These are phyloP conservation scores for Pseudorectes ferrugineus DNA, from an alignment of 2,113 vertebrate genomes.

Conservation along the genomic window DNA sequence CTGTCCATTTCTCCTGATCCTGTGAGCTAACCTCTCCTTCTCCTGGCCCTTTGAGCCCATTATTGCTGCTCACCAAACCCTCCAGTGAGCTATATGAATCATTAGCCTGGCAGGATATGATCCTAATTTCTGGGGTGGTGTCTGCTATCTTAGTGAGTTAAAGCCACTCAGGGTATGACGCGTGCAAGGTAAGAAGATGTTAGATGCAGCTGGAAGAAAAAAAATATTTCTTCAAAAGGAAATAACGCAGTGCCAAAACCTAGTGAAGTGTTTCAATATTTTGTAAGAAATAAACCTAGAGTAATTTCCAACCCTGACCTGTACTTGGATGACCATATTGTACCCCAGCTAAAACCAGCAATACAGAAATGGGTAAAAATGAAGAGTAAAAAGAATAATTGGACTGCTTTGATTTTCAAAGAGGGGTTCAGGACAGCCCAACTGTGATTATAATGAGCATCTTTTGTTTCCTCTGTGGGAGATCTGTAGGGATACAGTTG, in stretches of 20 bases:
- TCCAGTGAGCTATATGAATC: background rate
- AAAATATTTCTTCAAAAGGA: background rate
- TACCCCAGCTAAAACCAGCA: background rate
- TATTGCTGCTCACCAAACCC: background rate
- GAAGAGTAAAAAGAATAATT: background rate
- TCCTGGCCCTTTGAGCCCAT: background rate
- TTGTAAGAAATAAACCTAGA: background rate
- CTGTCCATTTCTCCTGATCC: background rate
- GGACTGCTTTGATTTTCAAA: slow-evolving; percentile 11
- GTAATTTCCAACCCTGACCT: background rate
- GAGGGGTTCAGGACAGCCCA: background rate
- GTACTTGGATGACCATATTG: background rate
- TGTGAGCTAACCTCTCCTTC: background rate
- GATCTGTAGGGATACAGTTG: background rate
- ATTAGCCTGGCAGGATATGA: background rate
- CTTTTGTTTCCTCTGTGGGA: slow-evolving; percentile 9
- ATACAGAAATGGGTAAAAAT: background rate
- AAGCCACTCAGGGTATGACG: background rate
- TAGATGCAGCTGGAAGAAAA: background rate
- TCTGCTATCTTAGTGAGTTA: background rate
- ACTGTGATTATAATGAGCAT: background rate
- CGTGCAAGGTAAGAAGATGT: background rate
- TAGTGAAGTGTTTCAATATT: background rate
- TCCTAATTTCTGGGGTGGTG: background rate
- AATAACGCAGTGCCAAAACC: background rate